Evolutionary conservation across 2,888 invertebrate genomes (phyloP).

Genomic region (Nymphalis polychloros): DNA sequence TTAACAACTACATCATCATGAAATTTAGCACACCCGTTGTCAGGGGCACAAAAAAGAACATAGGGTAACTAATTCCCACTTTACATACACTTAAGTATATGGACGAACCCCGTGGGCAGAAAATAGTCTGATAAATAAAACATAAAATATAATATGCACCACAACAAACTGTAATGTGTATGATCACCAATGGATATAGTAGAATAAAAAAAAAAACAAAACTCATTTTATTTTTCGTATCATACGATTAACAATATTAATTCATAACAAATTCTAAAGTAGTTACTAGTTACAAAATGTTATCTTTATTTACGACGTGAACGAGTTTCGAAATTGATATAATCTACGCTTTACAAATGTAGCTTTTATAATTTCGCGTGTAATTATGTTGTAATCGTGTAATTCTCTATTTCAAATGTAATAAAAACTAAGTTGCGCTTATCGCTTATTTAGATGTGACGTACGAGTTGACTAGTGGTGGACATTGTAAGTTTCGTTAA

Average conservation of each 20-base stretch:
- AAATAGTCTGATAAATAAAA: too few species aligned
- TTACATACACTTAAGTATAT: too few species aligned
- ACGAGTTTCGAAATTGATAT: conserved; percentile 25
- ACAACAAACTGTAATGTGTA: too few species aligned
- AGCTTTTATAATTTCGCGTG: conserved; percentile 33
- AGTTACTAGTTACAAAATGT: conserved; percentile 15
- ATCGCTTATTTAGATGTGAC: conserved; percentile 21
- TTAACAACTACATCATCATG: too few species aligned
- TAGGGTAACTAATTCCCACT: too few species aligned
- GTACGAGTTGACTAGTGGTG: neutral
- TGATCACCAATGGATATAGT: too few species aligned
- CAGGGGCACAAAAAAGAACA: too few species aligned
- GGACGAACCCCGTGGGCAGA: too few species aligned
- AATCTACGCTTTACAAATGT: conserved; percentile 34
- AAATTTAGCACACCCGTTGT: too few species aligned
- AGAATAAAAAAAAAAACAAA: too few species aligned
- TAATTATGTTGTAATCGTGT: conserved; percentile 30
- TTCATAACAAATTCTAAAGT: neutral
- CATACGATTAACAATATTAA: neutral
- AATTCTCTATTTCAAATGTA: conserved; percentile 28
- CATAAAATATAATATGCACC: too few species aligned
- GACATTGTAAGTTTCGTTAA: neutral
- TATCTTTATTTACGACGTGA: conserved; percentile 17
- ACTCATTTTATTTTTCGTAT: too few species aligned
- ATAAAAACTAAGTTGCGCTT: conserved; percentile 29